Percentiles rank a stretch among this genome's conserved stretches.
Evolutionary conservation across 1,140 invertebrate genomes (phyloP).

Genomic region (Cotesia typhae): DNA sequence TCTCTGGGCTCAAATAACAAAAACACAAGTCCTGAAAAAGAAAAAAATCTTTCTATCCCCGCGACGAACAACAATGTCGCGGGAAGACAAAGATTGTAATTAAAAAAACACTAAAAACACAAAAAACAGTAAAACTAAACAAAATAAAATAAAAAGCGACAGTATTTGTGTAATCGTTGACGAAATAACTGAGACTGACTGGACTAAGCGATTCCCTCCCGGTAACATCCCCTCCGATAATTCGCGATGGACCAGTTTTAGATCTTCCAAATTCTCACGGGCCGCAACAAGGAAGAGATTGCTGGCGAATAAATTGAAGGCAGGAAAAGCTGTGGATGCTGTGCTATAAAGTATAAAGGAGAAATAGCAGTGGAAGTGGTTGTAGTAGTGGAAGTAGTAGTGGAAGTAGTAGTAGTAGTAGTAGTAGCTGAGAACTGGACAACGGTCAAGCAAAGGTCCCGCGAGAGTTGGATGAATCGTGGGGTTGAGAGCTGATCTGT

Average conservation of each 20-base stretch:
- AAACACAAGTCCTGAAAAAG: no score
- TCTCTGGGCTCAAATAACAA: no score
- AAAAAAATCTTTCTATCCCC: no score
- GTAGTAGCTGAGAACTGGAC: conserved; percentile 62
- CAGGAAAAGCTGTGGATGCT: conserved; percentile 18
- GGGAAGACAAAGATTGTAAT: no score
- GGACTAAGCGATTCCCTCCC: not conserved
- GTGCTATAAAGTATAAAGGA: conserved; percentile 1
- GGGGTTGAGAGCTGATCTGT: conserved; percentile 53
- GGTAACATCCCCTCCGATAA: conserved; percentile 29
- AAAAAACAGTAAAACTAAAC: no score
- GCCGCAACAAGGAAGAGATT: conserved; percentile 4
- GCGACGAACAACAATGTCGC: no score
- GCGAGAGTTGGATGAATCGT: conserved; percentile 41
- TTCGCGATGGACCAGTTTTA: conserved; percentile 35
- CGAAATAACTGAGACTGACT: not conserved
- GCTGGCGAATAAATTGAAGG: not conserved
- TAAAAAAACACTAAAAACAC: no score
- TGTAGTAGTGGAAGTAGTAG: no score
- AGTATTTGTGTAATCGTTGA: not conserved
- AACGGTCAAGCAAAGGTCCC: conserved; percentile 61
- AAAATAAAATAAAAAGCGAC: no score
- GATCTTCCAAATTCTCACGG: conserved; percentile 30
- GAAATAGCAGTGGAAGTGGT: conserved; percentile 13
- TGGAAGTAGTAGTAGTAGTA: not conserved